Evolutionary conservation across 2,113 vertebrate genomes (phyloP), one percentile per base, ranked within the genome.

Genomic region (Notiomystis cincta): DNA sequence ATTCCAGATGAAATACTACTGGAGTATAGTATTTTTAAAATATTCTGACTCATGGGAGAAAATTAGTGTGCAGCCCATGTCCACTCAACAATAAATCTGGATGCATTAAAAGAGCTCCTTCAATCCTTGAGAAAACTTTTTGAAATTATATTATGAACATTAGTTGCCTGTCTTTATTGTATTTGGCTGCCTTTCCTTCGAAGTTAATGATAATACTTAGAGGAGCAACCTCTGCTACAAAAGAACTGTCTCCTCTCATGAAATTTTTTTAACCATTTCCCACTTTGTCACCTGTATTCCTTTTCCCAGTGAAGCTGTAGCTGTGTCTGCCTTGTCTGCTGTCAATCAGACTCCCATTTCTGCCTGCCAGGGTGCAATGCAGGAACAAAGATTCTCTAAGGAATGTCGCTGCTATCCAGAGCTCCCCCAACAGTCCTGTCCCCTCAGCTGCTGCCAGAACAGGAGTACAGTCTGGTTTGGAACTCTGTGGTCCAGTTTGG

Each of bases 181-280:
- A 87, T 90, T 86, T 92, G 57, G 16, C 48, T 93, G 27, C 13
- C 37, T 95, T 94, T 91, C 61, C n/a, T 91, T 92, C 82, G 66
- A 88, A 91, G 70, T 69, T 93, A 78, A 83, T 75, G 71, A 44
- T 64, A 95, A 56, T 28, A 60, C 60, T 79, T 90, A 82, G 22
- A 81, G 60, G 20, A 89, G 17, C 14, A 89, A 93, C 42, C 48
- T 89, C 56, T 71, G 37, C 25, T 86, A 61, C 38, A 82, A 6
- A 90, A 76, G 28, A 65, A 22, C 31, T 83, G 48, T 91, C 38
- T 85, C 27, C 5, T 72, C 40, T 85, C 30, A 30, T 60, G n/a
- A 58, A 35, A 62, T 21, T 72, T 93, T 64, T 75, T 38, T 31
- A 69, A 56, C 30, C 10, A 65, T 44, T 20, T 85, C 53, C 61